Percentiles rank a stretch among this genome's conserved stretches.
Evolutionary conservation across 1,140 invertebrate genomes (phyloP).

Genomic region (Drosophila paulistorum): DNA sequence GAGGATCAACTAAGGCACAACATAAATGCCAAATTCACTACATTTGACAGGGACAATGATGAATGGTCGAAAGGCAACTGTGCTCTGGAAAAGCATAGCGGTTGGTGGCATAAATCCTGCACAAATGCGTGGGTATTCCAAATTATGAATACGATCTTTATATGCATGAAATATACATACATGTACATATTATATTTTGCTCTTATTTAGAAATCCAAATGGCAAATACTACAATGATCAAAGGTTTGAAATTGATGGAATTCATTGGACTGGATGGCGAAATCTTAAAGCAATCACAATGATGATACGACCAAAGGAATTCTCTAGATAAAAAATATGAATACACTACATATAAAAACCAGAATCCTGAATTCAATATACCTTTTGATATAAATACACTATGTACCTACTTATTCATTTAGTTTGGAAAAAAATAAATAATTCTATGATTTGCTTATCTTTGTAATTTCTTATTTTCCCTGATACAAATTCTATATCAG

Average conservation of each 20-base stretch:
- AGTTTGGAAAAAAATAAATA: too few relatives aligned
- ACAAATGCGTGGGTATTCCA: background rate
- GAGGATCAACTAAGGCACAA: background rate
- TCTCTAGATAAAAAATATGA: background rate
- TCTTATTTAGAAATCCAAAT: conserved; percentile 1
- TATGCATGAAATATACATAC: too few relatives aligned
- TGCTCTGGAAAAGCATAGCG: conserved; percentile 13
- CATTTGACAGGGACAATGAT: conserved; percentile 5
- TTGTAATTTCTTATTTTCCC: too few relatives aligned
- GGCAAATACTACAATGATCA: background rate
- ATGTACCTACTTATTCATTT: too few relatives aligned
- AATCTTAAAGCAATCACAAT: conserved; percentile 5
- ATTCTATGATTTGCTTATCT: too few relatives aligned
- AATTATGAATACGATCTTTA: too few relatives aligned
- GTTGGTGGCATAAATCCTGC: conserved; percentile 6
- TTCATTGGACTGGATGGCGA: background rate
- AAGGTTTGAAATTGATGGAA: background rate
- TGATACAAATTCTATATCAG: too few relatives aligned
- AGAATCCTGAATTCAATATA: too few relatives aligned
- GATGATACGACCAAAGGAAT: background rate
- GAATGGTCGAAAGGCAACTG: background rate
- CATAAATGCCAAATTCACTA: conserved; percentile 5
- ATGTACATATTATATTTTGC: too few relatives aligned
- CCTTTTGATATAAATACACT: too few relatives aligned
- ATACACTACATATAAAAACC: background rate